Evolutionary conservation across 2,113 vertebrate species (phyloP).

Genomic region (Catharus bicknelli): DNA sequence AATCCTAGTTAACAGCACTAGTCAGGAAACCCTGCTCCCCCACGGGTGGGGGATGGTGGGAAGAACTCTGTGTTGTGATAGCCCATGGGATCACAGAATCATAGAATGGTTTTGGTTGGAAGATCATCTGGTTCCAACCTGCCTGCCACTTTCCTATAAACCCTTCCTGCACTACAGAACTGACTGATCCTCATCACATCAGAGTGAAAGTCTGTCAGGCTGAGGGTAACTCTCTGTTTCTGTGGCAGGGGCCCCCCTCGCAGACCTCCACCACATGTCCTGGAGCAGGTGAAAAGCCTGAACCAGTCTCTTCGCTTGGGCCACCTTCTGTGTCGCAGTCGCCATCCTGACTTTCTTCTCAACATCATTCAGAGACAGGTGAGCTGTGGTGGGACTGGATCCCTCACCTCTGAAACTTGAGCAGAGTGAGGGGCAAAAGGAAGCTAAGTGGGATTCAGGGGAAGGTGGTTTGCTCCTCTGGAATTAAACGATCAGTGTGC

Average conservation of each 20-base stretch:
- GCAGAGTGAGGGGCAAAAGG: background rate
- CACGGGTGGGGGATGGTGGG: background rate
- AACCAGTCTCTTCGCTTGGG: constrained; percentile 94
- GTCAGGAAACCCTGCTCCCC: background rate
- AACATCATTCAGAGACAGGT: constrained; percentile 99
- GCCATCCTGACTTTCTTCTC: constrained; percentile 93
- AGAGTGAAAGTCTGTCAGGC: background rate
- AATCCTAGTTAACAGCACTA: background rate
- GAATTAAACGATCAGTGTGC: background rate
- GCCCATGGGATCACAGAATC: background rate
- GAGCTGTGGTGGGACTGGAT: background rate
- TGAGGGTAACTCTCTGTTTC: background rate
- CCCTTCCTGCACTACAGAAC: background rate
- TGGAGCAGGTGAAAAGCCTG: constrained; percentile 93
- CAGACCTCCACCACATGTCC: constrained; percentile 88
- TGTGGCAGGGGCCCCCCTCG: constrained; percentile 88
- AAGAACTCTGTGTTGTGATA: background rate
- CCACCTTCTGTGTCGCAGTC: constrained; percentile 93
- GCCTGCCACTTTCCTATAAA: background rate
- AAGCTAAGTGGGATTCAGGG: background rate
- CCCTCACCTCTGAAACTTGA: background rate
- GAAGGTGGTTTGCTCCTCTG: background rate
- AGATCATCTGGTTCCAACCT: background rate
- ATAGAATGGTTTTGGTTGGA: background rate
- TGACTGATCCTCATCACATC: background rate